Evolutionary conservation across 2,797 vertebrate species (phyloP).

Genomic region (Cirrhinus molitorella): DNA sequence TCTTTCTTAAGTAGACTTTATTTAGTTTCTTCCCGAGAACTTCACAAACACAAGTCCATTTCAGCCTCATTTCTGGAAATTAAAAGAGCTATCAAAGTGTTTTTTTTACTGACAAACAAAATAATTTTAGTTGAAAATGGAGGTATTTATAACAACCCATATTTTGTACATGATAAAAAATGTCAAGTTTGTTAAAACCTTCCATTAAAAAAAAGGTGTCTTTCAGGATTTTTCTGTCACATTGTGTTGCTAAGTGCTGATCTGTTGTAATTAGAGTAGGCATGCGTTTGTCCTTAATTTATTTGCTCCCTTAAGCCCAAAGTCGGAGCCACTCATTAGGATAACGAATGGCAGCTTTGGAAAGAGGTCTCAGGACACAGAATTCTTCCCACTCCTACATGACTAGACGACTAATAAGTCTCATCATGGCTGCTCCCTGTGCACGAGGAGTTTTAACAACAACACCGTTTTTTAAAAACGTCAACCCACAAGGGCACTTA

Average conservation of each 20-base stretch:
- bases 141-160: not conserved
- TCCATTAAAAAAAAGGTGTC: not conserved
- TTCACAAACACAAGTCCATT: constrained; percentile 8
- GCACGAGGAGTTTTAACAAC: constrained; percentile 18
- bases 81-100: not conserved
- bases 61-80: constrained; percentile 18
- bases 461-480: constrained; percentile 12
- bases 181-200: not conserved
- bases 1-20: not conserved
- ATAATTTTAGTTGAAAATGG: not conserved
- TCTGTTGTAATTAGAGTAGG: constrained; percentile 47
- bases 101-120: constrained; percentile 5
- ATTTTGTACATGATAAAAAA: not conserved
- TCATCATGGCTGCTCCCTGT: constrained; percentile 45
- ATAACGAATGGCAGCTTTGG: constrained; percentile 38
- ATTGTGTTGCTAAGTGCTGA: constrained; percentile 32
- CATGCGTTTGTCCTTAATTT: constrained; percentile 40
- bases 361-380: constrained; percentile 39
- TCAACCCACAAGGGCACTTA: constrained; percentile 4
- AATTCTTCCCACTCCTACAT: constrained; percentile 52
- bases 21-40: not conserved
- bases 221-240: constrained; percentile 26
- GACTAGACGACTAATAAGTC: constrained; percentile 52
- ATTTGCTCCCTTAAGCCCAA: constrained; percentile 42
- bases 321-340: constrained; percentile 53